Evolutionary conservation across 2,797 vertebrate species (phyloP).

Genomic region (Muscicapa striata): DNA sequence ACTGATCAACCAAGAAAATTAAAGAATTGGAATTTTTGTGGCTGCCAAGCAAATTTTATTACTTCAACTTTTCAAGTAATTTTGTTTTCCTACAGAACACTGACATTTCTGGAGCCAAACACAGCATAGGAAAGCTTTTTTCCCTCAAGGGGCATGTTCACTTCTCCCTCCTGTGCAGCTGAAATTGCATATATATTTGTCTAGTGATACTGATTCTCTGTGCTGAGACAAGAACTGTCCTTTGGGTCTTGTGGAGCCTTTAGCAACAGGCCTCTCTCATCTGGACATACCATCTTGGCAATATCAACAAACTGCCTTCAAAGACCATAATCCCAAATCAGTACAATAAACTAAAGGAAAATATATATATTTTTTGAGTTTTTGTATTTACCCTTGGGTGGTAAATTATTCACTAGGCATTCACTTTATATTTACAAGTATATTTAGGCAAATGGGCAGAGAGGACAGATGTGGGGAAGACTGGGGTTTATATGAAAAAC

Average conservation of each 20-base stretch:
- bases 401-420: not conserved
- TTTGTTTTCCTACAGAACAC: not conserved
- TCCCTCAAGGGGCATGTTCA: not conserved
- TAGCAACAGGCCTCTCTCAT: not conserved
- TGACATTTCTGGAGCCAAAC: not conserved
- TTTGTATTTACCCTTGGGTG: not conserved
- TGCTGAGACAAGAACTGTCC: conserved; percentile 19
- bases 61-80: not conserved
- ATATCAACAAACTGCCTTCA: not conserved
- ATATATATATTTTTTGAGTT: not conserved
- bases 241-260: not conserved
- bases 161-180: not conserved
- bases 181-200: conserved; percentile 9
- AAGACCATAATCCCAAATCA: not conserved
- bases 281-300: not conserved
- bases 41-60: not conserved
- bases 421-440: not conserved
- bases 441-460: not conserved
- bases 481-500: not conserved
- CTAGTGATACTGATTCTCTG: not conserved
- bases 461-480: fast-evolving
- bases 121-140: not conserved
- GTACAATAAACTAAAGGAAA: not conserved
- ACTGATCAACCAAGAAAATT: not conserved
- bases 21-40: not conserved